Base-by-base conservation (phyloP, 2,888 invertebrate genomes). In the Parnassius smintheus region DNA sequence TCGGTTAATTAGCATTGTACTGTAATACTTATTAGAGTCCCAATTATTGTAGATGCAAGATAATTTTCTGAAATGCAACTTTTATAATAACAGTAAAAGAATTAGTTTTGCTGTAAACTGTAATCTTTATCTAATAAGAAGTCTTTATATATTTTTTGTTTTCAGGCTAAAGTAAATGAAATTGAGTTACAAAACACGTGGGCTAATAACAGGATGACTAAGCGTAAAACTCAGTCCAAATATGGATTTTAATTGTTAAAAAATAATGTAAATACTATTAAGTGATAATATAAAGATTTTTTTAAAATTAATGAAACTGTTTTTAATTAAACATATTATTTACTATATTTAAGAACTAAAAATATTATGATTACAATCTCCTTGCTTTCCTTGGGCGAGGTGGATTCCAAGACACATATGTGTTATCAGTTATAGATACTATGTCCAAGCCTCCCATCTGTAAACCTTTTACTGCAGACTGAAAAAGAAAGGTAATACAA, bases 141-240 rank as follows among this genome's bases (percentile, higher is more conserved):
- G 35, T 35, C 3, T 35, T 7, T 35, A 35, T 35, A 25, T 35
- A 7, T 35, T 69, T 46, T 54, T 65, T 76, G 65, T 70, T 93
- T 94, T 68, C 94, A 97, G 94, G 99, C 98, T 2, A 98, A 98
- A 84, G 98, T 97, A 66, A 96, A 98, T 86, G 98, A 99, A 84
- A 93, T 97, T 65, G 98, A 98, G 77, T 85, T 99, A 58, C 97
- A 98, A 82, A 98, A 97, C 78, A 96, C 97, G 88, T 99, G 98
- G 98, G 95, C 98, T 8, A 94, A 96, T 71, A 98, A 96, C 82
- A 94, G 96, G 75, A 94, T 96, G 89, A 95, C 96, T 2, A 94
- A 96, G 72, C 94, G 96, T 78, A 96, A 97, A 85, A 97, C 98
- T n/a, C 96, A 98, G 82, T 96, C 97, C 46, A 98, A 98, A 94